phyloP scores from a whole-genome alignment of 1,140 invertebrate species.

The Zaprionus lachaisei region DNA sequence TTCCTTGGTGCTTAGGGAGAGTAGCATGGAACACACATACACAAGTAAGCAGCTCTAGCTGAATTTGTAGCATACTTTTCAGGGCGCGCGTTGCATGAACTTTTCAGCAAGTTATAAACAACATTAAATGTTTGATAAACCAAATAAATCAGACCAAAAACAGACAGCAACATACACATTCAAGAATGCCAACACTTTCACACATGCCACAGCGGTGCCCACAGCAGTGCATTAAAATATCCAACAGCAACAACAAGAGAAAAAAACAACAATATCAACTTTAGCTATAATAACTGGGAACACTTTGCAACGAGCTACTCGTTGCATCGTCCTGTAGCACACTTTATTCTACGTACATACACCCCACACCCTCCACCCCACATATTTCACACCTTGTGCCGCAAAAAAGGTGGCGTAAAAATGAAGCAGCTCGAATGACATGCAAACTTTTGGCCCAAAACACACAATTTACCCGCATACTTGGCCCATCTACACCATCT shows the following conservation, averaged over 20 bases:
- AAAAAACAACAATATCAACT: slow-evolving; percentile 24
- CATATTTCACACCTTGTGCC: slow-evolving; percentile 69
- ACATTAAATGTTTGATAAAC: slow-evolving; percentile 75
- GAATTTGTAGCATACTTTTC: slow-evolving; percentile 55
- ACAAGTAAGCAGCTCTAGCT: slow-evolving; percentile 16
- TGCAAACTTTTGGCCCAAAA: slow-evolving; percentile 69
- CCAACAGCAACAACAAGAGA: slow-evolving; percentile 26
- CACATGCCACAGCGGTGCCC: slow-evolving; percentile 8
- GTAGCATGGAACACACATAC: slow-evolving; percentile 10
- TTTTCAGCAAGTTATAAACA: slow-evolving; percentile 73
- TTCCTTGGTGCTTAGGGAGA: slow-evolving; percentile 61
- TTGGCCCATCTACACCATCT: slow-evolving; percentile 11
- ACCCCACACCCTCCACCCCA: slow-evolving; percentile 3
- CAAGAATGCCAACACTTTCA: slow-evolving; percentile 19
- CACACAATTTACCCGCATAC: slow-evolving; percentile 39
- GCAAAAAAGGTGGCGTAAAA: slow-evolving; percentile 42
- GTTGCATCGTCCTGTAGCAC: slow-evolving; percentile 42
- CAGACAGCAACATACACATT: slow-evolving; percentile 15
- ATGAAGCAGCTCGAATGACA: slow-evolving; percentile 78
- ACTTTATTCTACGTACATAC: slow-evolving; percentile 54
- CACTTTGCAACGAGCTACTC: slow-evolving; percentile 34
- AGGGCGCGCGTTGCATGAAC: slow-evolving; percentile 50
- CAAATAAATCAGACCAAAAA: slow-evolving; percentile 71
- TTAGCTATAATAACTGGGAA: slow-evolving; percentile 26
- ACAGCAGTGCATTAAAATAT: slow-evolving; percentile 62